Conservation (phyloP, 2,113 vertebrate species). For the Serranochromis macrocephalus region DNA sequence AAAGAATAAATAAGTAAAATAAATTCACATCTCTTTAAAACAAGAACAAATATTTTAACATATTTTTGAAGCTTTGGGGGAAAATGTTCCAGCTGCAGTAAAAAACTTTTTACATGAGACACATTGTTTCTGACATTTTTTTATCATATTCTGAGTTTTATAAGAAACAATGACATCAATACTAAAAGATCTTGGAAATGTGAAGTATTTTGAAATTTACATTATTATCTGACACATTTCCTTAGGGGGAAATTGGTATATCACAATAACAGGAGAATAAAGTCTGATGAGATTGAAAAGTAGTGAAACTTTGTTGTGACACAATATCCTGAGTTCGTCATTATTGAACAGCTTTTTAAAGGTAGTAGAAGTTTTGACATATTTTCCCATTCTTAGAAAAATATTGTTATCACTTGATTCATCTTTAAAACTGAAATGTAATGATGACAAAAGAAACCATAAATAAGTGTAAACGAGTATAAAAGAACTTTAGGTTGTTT, state of each 20-base stretch:
- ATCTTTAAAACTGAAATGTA: not conserved
- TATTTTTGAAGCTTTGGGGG: not conserved
- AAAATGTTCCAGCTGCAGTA: not conserved
- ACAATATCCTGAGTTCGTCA: not conserved
- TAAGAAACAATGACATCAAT: not conserved
- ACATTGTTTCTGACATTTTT: not conserved
- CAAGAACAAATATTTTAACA: not conserved
- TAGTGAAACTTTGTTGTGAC: not conserved
- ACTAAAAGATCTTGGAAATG: not conserved
- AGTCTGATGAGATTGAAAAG: not conserved
- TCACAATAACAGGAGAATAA: not conserved
- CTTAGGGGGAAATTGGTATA: fast-evolving
- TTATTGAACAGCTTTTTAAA: fast-evolving
- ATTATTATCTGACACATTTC: not conserved
- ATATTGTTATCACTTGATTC: not conserved
- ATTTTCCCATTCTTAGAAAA: not conserved
- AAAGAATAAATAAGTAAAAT: not conserved
- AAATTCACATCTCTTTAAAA: not conserved
- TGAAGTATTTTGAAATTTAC: not conserved
- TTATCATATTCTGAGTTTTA: not conserved
- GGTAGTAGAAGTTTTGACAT: not conserved
- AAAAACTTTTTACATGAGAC: not conserved
- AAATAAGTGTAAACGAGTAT: not conserved
- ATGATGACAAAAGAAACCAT: not conserved
- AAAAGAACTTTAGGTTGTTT: not conserved